Evolutionary conservation across 2,888 invertebrate genomes (phyloP), one percentile per base, ranked within the genome.

Genomic region (Drosophila antonietae): DNA sequence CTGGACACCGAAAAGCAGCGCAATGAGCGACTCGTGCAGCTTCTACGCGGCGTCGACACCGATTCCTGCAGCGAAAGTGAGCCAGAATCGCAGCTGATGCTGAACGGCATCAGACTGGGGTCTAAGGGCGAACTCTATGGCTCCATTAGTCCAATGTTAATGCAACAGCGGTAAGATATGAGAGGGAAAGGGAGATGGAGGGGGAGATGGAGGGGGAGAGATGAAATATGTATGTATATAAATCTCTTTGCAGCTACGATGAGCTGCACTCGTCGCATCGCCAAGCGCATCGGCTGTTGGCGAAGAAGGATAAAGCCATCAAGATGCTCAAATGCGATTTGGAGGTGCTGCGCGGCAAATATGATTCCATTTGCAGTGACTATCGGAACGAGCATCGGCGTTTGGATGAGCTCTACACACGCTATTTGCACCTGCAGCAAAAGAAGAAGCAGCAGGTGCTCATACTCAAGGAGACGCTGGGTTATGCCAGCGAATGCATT

Each of bases 121-220:
- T 73, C 77, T 4, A 73, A 52, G 2, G 57, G 52, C 1, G 69
- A 76, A 0, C 14, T 87, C 0, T 71, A 69, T 47, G 83, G 81
- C 12, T 91, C 90, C 18, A 91, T 91, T 20, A 91, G 91, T 75
- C 91, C 91, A 0, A 58, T 91, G 52, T 74, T 91, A 14, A 90
- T 91, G 91, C 91, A 91, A 47, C 90, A 91, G 51, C 88, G 91
- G 91, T 89, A 43, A 66, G 88, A 28, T 5, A 28, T 28, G 6
- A 5, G 28, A 5, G 18, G 18, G 6, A 5, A 2, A 5, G 12
- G 18, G 20, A 2, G 23, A 23, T 0, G 28, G 6, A 28, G 28
- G 6, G 12, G 18, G 20, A 2, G 23, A 23, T 0, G 28, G 6
- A 28, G 28, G 6, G 28, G 6, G 28, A 28, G 28, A 28, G 6